phyloP scores from a whole-genome alignment of 2,113 vertebrate species.

The Cebus imitator region DNA sequence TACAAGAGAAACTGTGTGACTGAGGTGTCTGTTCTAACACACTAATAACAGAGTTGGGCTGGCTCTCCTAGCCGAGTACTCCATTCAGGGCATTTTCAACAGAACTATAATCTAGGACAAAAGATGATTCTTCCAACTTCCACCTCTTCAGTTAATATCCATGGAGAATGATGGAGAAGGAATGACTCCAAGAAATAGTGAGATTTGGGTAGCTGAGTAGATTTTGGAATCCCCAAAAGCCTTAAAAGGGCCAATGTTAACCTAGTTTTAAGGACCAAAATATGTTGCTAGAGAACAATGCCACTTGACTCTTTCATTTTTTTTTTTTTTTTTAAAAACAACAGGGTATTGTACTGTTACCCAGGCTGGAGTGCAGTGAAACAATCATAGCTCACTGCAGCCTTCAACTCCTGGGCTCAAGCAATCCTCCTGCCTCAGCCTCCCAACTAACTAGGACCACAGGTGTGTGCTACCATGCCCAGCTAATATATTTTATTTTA shows the following conservation, averaged over 20 bases:
- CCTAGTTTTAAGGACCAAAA: neutral
- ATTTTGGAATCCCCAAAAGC: neutral
- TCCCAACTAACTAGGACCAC: too few species aligned
- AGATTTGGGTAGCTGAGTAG: neutral
- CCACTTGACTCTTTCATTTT: neutral
- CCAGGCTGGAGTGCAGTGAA: too few species aligned
- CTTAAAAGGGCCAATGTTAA: neutral
- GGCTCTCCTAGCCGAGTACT: neutral
- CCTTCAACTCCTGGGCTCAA: too few species aligned
- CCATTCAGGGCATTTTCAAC: too few species aligned
- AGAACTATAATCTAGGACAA: neutral
- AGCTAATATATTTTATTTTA: too few species aligned
- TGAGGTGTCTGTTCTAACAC: neutral
- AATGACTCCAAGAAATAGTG: neutral
- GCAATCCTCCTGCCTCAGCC: too few species aligned
- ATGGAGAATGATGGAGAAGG: neutral
- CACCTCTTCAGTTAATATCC: neutral
- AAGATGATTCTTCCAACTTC: neutral
- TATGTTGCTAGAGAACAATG: neutral
- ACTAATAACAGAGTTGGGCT: neutral
- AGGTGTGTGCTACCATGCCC: too few species aligned
- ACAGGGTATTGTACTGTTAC: too few species aligned
- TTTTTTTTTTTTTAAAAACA: too few species aligned
- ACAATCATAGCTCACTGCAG: too few species aligned
- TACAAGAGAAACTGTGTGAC: neutral